These are phyloP conservation scores for Phenganax marumi DNA, from an alignment of 92 coral and sea anemone species.

Conservation along the genomic window DNA sequence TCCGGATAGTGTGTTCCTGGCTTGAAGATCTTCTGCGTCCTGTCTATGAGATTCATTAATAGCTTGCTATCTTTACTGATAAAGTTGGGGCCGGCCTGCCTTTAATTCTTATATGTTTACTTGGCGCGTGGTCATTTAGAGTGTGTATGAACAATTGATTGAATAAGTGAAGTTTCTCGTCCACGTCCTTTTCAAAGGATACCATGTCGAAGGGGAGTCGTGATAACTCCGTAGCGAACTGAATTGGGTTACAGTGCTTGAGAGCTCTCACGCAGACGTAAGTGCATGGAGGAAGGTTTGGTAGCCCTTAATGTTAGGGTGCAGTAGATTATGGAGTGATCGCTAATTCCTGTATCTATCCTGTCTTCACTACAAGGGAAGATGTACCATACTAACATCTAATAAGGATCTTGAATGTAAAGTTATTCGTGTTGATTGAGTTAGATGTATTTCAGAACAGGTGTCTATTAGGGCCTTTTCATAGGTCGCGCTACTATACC, in stretches of 20 bases:
- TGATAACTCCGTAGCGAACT: constrained; percentile 23
- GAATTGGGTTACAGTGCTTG: constrained; percentile 16
- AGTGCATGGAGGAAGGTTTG: constrained; percentile 10
- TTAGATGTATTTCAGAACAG: constrained; percentile 17
- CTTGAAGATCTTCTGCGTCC: constrained; percentile 14
- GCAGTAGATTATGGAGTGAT: too few relatives aligned
- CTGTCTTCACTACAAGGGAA: constrained; percentile 27
- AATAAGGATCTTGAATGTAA: background rate
- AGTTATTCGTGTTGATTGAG: constrained; percentile 15
- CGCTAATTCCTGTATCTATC: too few relatives aligned
- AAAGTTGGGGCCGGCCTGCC: constrained; percentile 41
- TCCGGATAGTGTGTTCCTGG: background rate
- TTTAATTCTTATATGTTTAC: constrained; percentile 32
- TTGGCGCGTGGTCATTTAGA: constrained; percentile 40
- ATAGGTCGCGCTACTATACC: too few relatives aligned
- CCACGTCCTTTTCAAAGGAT: too few relatives aligned
- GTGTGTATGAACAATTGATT: constrained; percentile 25
- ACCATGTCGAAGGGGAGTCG: too few relatives aligned
- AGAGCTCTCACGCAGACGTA: constrained; percentile 1
- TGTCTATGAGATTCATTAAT: constrained; percentile 28
- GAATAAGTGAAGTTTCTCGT: too few relatives aligned
- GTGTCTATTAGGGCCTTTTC: constrained; percentile 11
- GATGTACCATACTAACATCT: constrained; percentile 20
- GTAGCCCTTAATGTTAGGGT: constrained; percentile 26
- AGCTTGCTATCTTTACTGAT: constrained; percentile 28